phyloP scores from a whole-genome alignment of 2,888 invertebrate species.

The Rhodophaea formosa region DNA sequence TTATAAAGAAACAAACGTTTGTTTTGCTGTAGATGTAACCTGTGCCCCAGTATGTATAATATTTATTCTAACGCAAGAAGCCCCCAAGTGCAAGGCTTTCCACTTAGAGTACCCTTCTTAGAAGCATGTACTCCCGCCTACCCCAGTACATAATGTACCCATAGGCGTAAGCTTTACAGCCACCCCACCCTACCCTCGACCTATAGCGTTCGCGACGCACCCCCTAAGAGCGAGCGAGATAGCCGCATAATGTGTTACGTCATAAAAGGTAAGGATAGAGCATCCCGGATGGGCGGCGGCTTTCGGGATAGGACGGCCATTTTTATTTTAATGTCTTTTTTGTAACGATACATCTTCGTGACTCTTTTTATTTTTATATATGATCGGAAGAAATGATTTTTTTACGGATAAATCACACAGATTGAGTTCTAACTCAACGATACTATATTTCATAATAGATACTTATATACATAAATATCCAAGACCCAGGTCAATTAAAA shows the following conservation, averaged over 20 bases:
- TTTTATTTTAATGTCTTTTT: conserved; percentile 12
- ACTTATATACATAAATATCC: no score
- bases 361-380: neutral
- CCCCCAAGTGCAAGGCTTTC: neutral
- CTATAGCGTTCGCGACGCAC: conserved; percentile 40
- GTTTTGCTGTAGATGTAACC: neutral
- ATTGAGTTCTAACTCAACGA: no score
- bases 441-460: no score
- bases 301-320: conserved; percentile 2
- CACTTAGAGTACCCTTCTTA: neutral
- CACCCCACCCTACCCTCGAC: conserved; percentile 47
- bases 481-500: no score
- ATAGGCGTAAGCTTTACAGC: conserved; percentile 68
- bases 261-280: conserved; percentile 31
- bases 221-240: conserved; percentile 48
- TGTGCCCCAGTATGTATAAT: neutral
- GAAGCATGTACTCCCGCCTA: conserved; percentile 12
- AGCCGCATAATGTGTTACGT: conserved; percentile 42
- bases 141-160: conserved; percentile 24
- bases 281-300: conserved; percentile 18
- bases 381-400: neutral
- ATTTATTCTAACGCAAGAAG: neutral
- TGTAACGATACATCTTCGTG: neutral
- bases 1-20: no score
- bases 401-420: no score